Evolutionary conservation across 2,113 vertebrate genomes (phyloP), one percentile per base, ranked within the genome.

Genomic region (Mugil cephalus): DNA sequence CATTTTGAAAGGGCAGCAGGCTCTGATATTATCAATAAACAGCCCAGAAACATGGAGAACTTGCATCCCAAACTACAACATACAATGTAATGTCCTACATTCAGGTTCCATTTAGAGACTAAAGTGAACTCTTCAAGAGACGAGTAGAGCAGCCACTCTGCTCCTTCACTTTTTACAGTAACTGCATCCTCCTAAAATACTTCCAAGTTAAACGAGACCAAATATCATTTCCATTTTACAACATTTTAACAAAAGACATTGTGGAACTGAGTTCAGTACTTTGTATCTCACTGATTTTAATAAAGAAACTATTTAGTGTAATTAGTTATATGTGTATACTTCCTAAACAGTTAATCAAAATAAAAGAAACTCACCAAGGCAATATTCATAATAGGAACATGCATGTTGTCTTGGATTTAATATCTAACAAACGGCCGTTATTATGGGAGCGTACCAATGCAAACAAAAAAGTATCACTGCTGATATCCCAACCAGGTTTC

Each of bases 121-220:
- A 10, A 66, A 40, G 42, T 19, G 17, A 5, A 0, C 15, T 53
- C 48, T 52, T 53, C 17, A 0, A 66, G 47, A 8, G 48, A 53
- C 48, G 39, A 40, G 39, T 1, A 19, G 60, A 77, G 30, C 61
- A 40, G 45, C 46, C 50, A 73, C 45, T 82, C 67, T 39, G 30
- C 47, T 73, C 21, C 24, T 52, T 36, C 9, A n/a, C n/a, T n/a
- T n/a, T n/a, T n/a, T n/a, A n/a, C n/a, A n/a, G n/a, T n/a, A n/a
- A n/a, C n/a, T n/a, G n/a, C n/a, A n/a, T n/a, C n/a, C n/a, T n/a
- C n/a, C n/a, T n/a, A 17, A 47, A 66, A 74, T 18, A 9, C 39
- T 56, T 4, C 9, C 6, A 4, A 48, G 15, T 45, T 13, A 19
- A 45, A n/a, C n/a, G n/a, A 17, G 13, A 7, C 18, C 17, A 35